Conservation (phyloP, 1,140 invertebrate genomes). For the Ectropis grisescens region DNA sequence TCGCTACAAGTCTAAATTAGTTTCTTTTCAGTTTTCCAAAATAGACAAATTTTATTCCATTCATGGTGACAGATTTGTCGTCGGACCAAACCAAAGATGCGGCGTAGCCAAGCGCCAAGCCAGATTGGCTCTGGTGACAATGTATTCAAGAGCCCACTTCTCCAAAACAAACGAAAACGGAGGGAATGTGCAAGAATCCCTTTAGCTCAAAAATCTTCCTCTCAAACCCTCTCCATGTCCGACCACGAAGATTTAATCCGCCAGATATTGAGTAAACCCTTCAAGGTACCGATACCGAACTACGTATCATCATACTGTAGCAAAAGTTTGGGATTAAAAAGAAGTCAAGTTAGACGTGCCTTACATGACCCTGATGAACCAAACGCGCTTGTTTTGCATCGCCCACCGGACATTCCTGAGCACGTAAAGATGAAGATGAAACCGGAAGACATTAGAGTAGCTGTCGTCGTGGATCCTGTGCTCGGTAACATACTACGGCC, state of each 20-base stretch:
- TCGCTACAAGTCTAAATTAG: too few relatives aligned
- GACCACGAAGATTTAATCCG: slow-evolving; percentile 79
- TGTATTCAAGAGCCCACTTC: slow-evolving; percentile 61
- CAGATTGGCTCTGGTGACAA: slow-evolving; percentile 52
- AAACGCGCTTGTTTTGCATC: slow-evolving; percentile 92
- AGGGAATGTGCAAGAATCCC: slow-evolving; percentile 48
- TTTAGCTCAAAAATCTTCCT: slow-evolving; percentile 40
- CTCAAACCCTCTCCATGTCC: slow-evolving; percentile 44
- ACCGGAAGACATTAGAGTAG: slow-evolving; percentile 78
- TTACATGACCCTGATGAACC: slow-evolving; percentile 96
- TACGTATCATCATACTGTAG: slow-evolving; percentile 83
- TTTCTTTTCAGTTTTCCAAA: too few relatives aligned
- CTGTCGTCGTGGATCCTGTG: slow-evolving; percentile 95
- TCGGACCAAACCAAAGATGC: too few relatives aligned
- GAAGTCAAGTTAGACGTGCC: slow-evolving; percentile 72
- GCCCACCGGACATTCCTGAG: slow-evolving; percentile 82
- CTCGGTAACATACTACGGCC: slow-evolving; percentile 92
- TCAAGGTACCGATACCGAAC: slow-evolving; percentile 95
- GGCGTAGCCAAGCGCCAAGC: slow-evolving; percentile 72
- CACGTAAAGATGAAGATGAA: slow-evolving; percentile 86
- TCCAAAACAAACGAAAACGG: slow-evolving; percentile 47
- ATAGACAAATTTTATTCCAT: too few relatives aligned
- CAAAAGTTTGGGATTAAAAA: slow-evolving; percentile 70
- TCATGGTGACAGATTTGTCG: too few relatives aligned
- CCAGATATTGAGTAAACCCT: slow-evolving; percentile 89